These are phyloP conservation scores for Todus mexicanus DNA, from an alignment of 2,797 vertebrate genomes.

Conservation along the genomic window DNA sequence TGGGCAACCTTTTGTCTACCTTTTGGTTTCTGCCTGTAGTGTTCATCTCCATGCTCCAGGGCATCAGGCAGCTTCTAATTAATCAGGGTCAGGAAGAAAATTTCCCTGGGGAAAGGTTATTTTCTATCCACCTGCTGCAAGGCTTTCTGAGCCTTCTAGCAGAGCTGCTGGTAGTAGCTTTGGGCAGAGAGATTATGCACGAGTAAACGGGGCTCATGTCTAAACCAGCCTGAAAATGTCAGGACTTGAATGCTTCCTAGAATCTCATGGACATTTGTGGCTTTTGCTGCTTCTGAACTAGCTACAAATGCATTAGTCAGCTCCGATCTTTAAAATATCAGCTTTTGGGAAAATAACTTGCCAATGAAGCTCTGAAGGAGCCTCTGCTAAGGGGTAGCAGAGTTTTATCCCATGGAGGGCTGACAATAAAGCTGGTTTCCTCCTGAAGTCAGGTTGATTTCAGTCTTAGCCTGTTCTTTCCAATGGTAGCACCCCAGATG, in stretches of 20 bases:
- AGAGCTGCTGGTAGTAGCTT: neutral
- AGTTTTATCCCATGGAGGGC: neutral
- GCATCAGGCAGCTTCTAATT: slow-evolving; percentile 7
- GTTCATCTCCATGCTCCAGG: neutral
- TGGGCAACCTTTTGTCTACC: neutral
- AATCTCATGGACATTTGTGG: neutral
- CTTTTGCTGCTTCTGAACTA: neutral
- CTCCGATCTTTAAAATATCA: neutral
- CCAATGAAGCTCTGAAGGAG: neutral
- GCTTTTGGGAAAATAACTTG: neutral
- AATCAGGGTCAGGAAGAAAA: slow-evolving; percentile 18
- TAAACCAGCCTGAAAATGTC: neutral
- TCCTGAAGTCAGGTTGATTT: neutral
- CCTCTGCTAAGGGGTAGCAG: neutral
- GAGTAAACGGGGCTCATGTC: neutral
- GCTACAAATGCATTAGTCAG: neutral
- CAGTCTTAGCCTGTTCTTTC: neutral
- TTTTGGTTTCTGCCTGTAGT: neutral
- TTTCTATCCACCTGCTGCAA: neutral
- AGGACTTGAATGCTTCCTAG: neutral
- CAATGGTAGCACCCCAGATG: rapidly evolving
- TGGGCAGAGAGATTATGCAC: neutral
- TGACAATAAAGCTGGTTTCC: neutral
- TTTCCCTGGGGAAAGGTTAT: neutral
- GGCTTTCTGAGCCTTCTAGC: neutral